Evolutionary conservation across 2,888 invertebrate species (phyloP), one percentile per base, ranked within the genome.

Genomic region (Mechanitis messenoides): DNA sequence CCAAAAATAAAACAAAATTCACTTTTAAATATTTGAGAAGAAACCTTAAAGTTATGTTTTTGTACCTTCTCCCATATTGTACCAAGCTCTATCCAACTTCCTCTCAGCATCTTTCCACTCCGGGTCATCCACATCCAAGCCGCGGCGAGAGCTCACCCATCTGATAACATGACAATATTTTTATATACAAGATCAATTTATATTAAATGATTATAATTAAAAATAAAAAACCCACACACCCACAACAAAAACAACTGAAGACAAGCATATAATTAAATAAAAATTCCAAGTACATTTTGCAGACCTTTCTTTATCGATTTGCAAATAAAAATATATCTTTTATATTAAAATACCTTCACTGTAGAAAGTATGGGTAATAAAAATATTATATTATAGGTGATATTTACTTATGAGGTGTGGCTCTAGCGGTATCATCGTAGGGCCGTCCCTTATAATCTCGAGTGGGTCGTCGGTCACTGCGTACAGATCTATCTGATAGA

Each of bases 11-110:
- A 20, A 20, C 20, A 20, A 20, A 20, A 20, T 20, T 20, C 20
- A 20, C 20, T 20, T 20, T 20, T 20, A 20, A 20, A 20, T 20
- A 20, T 20, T 20, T 20, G 20, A 20, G 20, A 45, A 47, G 33
- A 11, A 50, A 45, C 58, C 75, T 55, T 35, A 35, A 35, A 35
- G 6, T 35, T 35, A 50, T 31, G 1, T 7, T 50, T 50, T 31
- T 50, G 9, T 31, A 91, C 92, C 95, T 87, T 98, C 98, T 71
- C 97, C 98, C 90, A 98, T 94, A 68, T 94, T 95, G 80, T 99
- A 99, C 99, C 99, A 99, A 74, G 98, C 98, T 60, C 99, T 91
- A 80, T 99, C 99, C 2, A 98, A 85, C 69, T 96, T 92, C 71
- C 94, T 93, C 79, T 98, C 96, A 65, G 98, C 97, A 73, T 96